phyloP scores from a whole-genome alignment of 2,113 vertebrate genomes.

The Phaethornis superciliosus region DNA sequence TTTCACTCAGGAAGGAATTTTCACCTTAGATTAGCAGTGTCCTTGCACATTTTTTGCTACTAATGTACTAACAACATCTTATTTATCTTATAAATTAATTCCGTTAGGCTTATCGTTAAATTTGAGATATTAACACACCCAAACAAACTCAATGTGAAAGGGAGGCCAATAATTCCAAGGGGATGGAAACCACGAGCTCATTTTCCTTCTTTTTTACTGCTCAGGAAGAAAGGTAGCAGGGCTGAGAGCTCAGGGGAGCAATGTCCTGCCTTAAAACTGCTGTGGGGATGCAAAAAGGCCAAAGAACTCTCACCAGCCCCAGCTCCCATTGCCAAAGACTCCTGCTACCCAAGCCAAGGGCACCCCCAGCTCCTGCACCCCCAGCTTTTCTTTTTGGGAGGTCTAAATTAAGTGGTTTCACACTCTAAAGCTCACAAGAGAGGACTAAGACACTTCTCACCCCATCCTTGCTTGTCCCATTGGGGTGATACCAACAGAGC shows the following conservation, averaged over 20 bases:
- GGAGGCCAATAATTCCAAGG: slow-evolving; percentile 56
- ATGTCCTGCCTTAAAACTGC: neutral
- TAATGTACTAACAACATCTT: slow-evolving; percentile 78
- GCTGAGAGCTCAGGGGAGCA: neutral
- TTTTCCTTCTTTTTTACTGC: slow-evolving; percentile 18
- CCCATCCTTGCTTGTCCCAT: neutral
- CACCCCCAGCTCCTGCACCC: neutral
- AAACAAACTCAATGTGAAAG: slow-evolving; percentile 46
- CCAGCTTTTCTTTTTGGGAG: too few species aligned
- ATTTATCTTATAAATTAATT: slow-evolving; percentile 80
- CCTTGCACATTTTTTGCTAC: slow-evolving; percentile 76
- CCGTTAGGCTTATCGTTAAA: slow-evolving; percentile 76
- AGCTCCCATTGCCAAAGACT: neutral
- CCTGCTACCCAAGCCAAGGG: neutral
- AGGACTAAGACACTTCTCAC: neutral
- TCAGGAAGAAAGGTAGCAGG: neutral
- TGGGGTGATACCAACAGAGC: rapidly evolving
- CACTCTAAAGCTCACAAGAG: rapidly evolving
- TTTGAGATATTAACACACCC: slow-evolving; percentile 74
- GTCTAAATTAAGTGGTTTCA: neutral
- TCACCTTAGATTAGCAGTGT: slow-evolving; percentile 79
- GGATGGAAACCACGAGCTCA: neutral
- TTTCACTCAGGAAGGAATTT: slow-evolving; percentile 78
- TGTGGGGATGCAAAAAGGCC: neutral
- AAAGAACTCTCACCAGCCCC: neutral